Percentiles rank a stretch among this genome's conserved stretches.
Evolutionary conservation across 2,797 vertebrate genomes (phyloP).

Genomic region (Hirundo rustica): DNA sequence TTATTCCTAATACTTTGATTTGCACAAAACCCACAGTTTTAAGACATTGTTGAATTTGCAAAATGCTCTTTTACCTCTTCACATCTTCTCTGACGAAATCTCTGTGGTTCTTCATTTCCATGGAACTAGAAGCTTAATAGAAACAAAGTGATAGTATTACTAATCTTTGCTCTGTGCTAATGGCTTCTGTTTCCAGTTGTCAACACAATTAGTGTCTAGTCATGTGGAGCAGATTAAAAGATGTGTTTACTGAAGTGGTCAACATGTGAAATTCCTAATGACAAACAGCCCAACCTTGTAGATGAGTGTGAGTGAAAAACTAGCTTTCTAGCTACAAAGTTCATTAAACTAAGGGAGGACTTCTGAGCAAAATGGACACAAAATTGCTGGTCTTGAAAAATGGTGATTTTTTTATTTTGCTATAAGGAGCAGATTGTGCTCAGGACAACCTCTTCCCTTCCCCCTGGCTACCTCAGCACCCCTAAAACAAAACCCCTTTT

Average conservation of each 20-base stretch:
- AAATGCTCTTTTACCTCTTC: background rate
- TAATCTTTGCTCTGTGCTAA: background rate
- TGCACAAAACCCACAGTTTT: background rate
- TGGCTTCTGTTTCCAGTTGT: constrained; percentile 8
- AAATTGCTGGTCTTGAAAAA: background rate
- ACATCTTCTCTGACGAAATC: background rate
- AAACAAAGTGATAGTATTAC: constrained; percentile 24
- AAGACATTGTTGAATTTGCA: background rate
- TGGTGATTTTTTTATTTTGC: background rate
- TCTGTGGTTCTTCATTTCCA: background rate
- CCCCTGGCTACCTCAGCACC: background rate
- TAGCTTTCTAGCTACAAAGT: background rate
- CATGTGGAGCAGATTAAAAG: background rate
- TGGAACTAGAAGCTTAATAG: constrained; percentile 2
- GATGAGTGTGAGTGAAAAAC: background rate
- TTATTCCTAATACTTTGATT: background rate
- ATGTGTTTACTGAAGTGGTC: background rate
- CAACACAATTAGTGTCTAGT: background rate
- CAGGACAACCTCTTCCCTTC: background rate
- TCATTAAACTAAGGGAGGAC: background rate
- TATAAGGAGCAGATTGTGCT: background rate
- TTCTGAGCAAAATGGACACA: background rate
- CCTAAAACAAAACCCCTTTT: background rate
- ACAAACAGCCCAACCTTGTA: background rate
- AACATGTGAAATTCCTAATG: background rate